phyloP scores from a whole-genome alignment of 2,113 vertebrate genomes.

The Clupea harengus region DNA sequence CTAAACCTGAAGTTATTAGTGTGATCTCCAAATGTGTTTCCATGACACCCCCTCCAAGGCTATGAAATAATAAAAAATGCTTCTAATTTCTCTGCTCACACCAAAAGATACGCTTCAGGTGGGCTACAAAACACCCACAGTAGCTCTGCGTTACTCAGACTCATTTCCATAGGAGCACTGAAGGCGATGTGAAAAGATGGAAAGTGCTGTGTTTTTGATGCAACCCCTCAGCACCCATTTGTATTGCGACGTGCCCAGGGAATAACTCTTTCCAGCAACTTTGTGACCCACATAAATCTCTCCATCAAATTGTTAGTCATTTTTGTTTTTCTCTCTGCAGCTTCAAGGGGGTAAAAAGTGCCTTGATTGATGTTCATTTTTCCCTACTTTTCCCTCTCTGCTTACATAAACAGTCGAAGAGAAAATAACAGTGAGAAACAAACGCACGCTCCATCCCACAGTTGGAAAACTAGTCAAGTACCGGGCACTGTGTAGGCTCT shows the following conservation, averaged over 20 bases:
- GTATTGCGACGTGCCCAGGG: background rate
- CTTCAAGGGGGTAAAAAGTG: slow-evolving; percentile 13
- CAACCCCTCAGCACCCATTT: background rate
- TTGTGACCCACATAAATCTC: slow-evolving; percentile 46
- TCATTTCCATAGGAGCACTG: background rate
- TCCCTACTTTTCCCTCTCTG: slow-evolving; percentile 26
- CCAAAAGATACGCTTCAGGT: background rate
- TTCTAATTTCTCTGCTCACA: background rate
- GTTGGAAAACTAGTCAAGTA: slow-evolving; percentile 35
- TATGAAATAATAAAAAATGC: background rate
- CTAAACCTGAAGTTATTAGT: background rate
- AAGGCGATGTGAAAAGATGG: background rate
- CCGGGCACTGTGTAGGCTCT: slow-evolving; percentile 23
- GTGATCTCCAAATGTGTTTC: background rate
- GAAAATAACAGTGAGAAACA: slow-evolving; percentile 33
- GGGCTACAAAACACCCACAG: background rate
- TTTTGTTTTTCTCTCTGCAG: background rate
- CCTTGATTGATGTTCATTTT: slow-evolving; percentile 45
- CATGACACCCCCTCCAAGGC: background rate
- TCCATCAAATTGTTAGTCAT: slow-evolving; percentile 18
- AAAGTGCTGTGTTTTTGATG: background rate
- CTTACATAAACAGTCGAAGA: slow-evolving; percentile 48
- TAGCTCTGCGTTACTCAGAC: background rate
- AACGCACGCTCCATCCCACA: slow-evolving; percentile 32
- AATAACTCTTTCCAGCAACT: slow-evolving; percentile 39